Percentiles rank a stretch among this genome's conserved stretches.
Evolutionary conservation across 2,888 invertebrate species (phyloP).

Genomic region (Monopis laevigella): DNA sequence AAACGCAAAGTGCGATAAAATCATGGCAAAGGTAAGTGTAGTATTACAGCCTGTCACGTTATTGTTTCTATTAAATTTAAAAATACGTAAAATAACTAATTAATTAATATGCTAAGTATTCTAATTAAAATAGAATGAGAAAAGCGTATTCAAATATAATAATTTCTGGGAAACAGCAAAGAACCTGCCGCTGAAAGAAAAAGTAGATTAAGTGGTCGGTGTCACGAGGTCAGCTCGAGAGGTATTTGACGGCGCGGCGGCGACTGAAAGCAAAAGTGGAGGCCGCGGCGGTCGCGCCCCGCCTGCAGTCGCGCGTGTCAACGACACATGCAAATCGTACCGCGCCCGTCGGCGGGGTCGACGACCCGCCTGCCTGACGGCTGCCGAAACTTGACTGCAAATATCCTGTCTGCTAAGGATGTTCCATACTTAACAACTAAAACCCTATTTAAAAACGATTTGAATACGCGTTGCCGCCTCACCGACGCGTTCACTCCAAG

Average conservation of each 20-base stretch:
- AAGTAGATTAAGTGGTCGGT: conserved; percentile 23
- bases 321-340: conserved; percentile 64
- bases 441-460: conserved; percentile 34
- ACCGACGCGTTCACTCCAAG: conserved; percentile 28
- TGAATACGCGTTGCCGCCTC: conserved; percentile 35
- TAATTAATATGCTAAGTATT: too few relatives aligned
- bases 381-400: conserved; percentile 61
- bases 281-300: conserved; percentile 37
- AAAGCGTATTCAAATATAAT: too few relatives aligned
- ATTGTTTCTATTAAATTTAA: too few relatives aligned
- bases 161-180: too few relatives aligned
- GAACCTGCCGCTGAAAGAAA: conserved; percentile 8
- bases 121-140: too few relatives aligned
- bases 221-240: conserved; percentile 55
- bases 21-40: too few relatives aligned
- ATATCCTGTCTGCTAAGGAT: conserved; percentile 28
- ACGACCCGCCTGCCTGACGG: conserved; percentile 59
- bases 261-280: conserved; percentile 60
- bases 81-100: too few relatives aligned
- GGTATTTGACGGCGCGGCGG: conserved; percentile 40
- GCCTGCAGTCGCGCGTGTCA: conserved; percentile 37
- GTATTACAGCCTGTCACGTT: too few relatives aligned
- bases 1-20: too few relatives aligned
- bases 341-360: conserved; percentile 49
- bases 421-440: conserved; percentile 27